Conservation (phyloP, 2,888 invertebrate genomes). For the Fragum whitleyi region DNA sequence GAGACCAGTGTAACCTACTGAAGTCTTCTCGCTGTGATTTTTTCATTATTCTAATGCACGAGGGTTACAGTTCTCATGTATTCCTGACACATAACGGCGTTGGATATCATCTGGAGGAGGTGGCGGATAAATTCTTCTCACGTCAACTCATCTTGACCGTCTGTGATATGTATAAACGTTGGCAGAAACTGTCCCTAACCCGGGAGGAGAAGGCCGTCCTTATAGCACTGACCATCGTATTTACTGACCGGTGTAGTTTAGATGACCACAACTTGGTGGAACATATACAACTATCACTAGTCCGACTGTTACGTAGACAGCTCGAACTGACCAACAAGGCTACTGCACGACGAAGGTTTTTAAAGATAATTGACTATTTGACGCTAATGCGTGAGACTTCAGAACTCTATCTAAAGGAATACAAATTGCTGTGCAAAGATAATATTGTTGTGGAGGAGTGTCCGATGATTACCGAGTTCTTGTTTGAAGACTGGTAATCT, state of each 20-base stretch:
- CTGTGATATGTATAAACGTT: constrained; percentile 45
- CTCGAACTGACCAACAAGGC: constrained; percentile 34
- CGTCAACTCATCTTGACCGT: constrained; percentile 45
- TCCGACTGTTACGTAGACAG: constrained; percentile 39
- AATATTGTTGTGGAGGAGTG: constrained; percentile 55
- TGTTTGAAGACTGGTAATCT: constrained; percentile 53
- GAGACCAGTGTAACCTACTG: constrained; percentile 58
- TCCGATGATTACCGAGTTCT: constrained; percentile 59
- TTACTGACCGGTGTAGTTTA: constrained; percentile 55
- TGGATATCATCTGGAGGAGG: constrained; percentile 56
- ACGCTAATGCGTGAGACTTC: constrained; percentile 47
- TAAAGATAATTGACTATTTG: constrained; percentile 51
- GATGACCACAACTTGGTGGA: constrained; percentile 49
- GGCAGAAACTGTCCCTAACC: constrained; percentile 44
- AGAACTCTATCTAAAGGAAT: constrained; percentile 52
- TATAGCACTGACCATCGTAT: constrained; percentile 49
- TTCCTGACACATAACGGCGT: constrained; percentile 52
- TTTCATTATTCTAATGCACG: constrained; percentile 57
- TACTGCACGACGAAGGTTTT: constrained; percentile 36
- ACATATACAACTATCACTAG: constrained; percentile 44
- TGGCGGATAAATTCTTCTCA: constrained; percentile 61
- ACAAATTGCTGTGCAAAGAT: constrained; percentile 57
- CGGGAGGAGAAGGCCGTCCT: constrained; percentile 53
- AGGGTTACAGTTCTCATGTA: constrained; percentile 43
- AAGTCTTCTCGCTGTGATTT: constrained; percentile 60